Conservation (phyloP, 1,140 invertebrate species). For the Lineus longissimus region DNA sequence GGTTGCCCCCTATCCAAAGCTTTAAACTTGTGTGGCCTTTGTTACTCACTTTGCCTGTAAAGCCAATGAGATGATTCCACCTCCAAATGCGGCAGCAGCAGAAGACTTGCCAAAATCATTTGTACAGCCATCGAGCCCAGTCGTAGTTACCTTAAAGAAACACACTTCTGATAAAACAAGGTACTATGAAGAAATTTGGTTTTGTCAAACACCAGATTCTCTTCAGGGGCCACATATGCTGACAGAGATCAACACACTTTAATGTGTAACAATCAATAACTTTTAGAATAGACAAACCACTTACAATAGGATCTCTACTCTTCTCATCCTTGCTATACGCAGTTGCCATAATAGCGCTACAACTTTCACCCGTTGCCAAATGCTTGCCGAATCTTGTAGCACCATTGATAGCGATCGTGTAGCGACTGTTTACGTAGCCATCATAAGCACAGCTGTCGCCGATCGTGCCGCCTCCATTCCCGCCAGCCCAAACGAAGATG, state of each 20-base stretch:
- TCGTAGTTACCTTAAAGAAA: background rate
- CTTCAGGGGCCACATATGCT: no score
- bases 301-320: background rate
- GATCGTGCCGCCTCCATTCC: background rate
- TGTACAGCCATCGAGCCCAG: background rate
- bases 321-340: background rate
- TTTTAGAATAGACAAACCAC: background rate
- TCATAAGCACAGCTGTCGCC: background rate
- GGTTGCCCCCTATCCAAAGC: background rate
- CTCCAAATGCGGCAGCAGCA: background rate
- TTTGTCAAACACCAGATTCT: no score
- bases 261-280: background rate
- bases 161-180: no score
- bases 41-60: constrained; percentile 1
- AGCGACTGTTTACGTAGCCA: background rate
- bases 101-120: background rate
- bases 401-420: background rate
- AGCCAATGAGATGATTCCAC: background rate
- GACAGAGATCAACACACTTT: background rate
- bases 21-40: no score
- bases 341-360: constrained; percentile 2
- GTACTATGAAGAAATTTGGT: no score
- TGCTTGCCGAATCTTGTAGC: background rate
- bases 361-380: background rate
- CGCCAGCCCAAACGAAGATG: background rate